Conservation (phyloP, 1,140 invertebrate species). For the Lordiphosa clarofinis region DNA sequence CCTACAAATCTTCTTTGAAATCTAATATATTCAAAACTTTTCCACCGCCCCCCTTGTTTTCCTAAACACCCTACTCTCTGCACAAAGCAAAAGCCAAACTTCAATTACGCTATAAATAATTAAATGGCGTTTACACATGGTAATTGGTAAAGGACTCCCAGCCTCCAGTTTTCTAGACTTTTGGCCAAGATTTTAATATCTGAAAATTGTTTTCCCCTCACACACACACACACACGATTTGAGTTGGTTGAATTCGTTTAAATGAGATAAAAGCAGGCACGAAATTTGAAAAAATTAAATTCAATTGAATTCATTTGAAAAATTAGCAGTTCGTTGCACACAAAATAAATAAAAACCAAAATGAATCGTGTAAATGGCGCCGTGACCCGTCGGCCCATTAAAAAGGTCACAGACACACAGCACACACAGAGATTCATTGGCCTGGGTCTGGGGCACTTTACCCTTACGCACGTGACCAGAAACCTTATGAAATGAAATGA, state of each 20-base stretch:
- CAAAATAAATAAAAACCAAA: slow-evolving; percentile 29
- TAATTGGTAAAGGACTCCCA: slow-evolving; percentile 37
- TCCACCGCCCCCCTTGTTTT: no score
- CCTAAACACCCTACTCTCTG: no score
- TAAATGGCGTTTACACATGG: slow-evolving; percentile 62
- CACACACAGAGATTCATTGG: slow-evolving; percentile 33
- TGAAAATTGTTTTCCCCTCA: slow-evolving; percentile 3
- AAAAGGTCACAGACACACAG: slow-evolving; percentile 65
- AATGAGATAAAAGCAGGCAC: background rate
- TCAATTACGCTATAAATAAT: slow-evolving; percentile 63
- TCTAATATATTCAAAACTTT: no score
- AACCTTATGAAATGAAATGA: slow-evolving; percentile 19
- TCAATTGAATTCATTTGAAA: slow-evolving; percentile 18
- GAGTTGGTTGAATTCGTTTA: slow-evolving; percentile 11
- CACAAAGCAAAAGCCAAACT: slow-evolving; percentile 33
- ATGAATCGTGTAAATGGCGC: slow-evolving; percentile 63
- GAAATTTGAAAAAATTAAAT: background rate
- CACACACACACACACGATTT: slow-evolving; percentile 2
- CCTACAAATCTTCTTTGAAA: no score
- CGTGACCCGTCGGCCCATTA: slow-evolving; percentile 62
- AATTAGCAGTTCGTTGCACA: slow-evolving; percentile 46
- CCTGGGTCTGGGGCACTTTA: no score
- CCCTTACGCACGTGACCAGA: no score
- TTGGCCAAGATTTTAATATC: slow-evolving; percentile 3
- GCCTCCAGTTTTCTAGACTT: background rate